These are phyloP conservation scores for Lacerta bilineata DNA, from an alignment of 2,797 vertebrate species.

Conservation along the genomic window DNA sequence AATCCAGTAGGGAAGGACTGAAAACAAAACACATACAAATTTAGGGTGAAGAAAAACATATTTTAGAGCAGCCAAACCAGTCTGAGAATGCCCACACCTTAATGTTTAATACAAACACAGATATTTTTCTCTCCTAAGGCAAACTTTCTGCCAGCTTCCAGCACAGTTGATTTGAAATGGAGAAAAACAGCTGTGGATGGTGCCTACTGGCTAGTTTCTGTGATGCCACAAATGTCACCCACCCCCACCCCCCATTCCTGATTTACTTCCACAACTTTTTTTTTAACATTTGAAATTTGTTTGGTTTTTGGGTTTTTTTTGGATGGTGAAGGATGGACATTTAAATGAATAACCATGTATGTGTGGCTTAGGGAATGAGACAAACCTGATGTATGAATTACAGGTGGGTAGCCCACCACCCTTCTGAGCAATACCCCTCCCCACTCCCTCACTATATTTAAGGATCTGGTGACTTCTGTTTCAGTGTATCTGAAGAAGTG, in stretches of 20 bases:
- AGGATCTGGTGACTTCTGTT: too few relatives aligned
- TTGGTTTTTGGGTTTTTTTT: background rate
- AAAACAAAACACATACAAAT: background rate
- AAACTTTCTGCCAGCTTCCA: too few relatives aligned
- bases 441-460: too few relatives aligned
- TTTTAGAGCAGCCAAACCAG: background rate
- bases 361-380: background rate
- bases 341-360: background rate
- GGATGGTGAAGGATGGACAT: background rate
- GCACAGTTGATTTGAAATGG: background rate
- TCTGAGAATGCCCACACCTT: background rate
- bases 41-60: background rate
- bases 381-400: background rate
- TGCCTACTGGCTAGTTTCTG: background rate
- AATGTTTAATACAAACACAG: background rate
- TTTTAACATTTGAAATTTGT: background rate
- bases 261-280: background rate
- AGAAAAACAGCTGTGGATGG: background rate
- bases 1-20: background rate
- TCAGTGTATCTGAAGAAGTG: too few relatives aligned
- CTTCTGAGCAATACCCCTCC: too few relatives aligned
- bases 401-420: too few relatives aligned
- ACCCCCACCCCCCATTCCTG: background rate
- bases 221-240: background rate
- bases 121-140: background rate